These are phyloP conservation scores for Xylophagus ater DNA, from an alignment of 2,888 invertebrate species.

Conservation along the genomic window DNA sequence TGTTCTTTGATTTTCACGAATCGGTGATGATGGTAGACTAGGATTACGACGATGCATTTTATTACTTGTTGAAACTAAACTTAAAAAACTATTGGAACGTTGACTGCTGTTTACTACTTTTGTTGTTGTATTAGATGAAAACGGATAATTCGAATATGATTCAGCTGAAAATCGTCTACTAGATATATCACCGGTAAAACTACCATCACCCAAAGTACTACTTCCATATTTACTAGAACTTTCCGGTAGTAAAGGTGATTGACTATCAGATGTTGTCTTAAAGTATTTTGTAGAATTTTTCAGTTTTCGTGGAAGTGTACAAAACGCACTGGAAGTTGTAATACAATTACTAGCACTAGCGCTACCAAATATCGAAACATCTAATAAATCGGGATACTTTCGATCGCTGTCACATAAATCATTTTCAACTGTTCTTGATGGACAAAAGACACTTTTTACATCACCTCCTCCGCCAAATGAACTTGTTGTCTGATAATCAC, in stretches of 20 bases:
- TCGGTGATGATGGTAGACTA: slow-evolving; percentile 55
- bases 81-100: slow-evolving; percentile 59
- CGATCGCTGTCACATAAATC: slow-evolving; percentile 31
- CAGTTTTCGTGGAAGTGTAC: slow-evolving; percentile 50
- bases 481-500: not conserved
- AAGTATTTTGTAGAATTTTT: slow-evolving; percentile 33
- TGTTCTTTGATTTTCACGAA: slow-evolving; percentile 38
- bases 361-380: slow-evolving; percentile 34
- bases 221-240: slow-evolving; percentile 55
- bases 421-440: slow-evolving; percentile 36
- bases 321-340: slow-evolving; percentile 38
- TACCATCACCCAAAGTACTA: slow-evolving; percentile 53
- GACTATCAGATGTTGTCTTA: slow-evolving; percentile 50
- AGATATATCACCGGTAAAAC: slow-evolving; percentile 44
- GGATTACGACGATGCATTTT: slow-evolving; percentile 41
- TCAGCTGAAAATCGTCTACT: slow-evolving; percentile 44
- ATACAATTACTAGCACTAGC: slow-evolving; percentile 5
- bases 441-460: slow-evolving; percentile 24
- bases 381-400: slow-evolving; percentile 35
- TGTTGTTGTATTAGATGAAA: slow-evolving; percentile 27
- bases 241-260: slow-evolving; percentile 58
- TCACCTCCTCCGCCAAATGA: not conserved
- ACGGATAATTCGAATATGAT: slow-evolving; percentile 36
- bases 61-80: slow-evolving; percentile 44
- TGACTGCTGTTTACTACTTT: too few species aligned